Base-by-base conservation (phyloP, 1,140 invertebrate species). In the Parapsyche elsis region DNA sequence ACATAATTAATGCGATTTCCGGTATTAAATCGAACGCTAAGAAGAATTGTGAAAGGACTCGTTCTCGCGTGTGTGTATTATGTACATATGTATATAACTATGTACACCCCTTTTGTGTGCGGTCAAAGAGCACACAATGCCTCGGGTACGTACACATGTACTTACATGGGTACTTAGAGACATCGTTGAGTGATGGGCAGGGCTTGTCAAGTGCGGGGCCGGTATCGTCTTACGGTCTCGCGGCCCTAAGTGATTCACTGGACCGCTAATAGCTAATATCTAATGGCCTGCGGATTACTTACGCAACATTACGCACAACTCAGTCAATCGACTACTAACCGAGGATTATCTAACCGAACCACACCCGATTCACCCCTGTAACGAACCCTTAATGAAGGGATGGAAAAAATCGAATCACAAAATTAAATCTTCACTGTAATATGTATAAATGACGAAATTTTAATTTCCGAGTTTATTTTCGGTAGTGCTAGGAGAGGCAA, bases 251-350 rank as follows among this genome's bases (percentile, higher is more conserved):
- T 81, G 80, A 81, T 83, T 81, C 82, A 81, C 64, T 80, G 77
- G 80, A 74, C 80, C 82, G 74, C 82, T 83, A 83, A 83, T 83
- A 81, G 82, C 82, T 81, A 83, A 83, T 83, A 83, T 83, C 78
- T 83, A 83, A 83, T 83, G 78, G 82, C 71, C 82, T 80, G 61
- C 79, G 76, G 82, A 83, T 83, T 83, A 83, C 82, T 83, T 83
- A 80, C 82, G 80, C 82, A 83, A 83, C 82, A 83, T 83, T 83
- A 83, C 78, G 59, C 78, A 71, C 76, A 44, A 74, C 64, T 16
- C 80, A 74, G 61, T 78, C 74, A 61, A 78, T 71, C 75, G 80
- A 67, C 76, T 45, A 12, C 57, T 57, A 38, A 30, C 21, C 67
- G 45, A n/a, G 73, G 75, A 77, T 77, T 64, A 77, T 77, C 75